Evolutionary conservation across 1,140 invertebrate genomes (phyloP).

Genomic region (Pristionchus pacificus): DNA sequence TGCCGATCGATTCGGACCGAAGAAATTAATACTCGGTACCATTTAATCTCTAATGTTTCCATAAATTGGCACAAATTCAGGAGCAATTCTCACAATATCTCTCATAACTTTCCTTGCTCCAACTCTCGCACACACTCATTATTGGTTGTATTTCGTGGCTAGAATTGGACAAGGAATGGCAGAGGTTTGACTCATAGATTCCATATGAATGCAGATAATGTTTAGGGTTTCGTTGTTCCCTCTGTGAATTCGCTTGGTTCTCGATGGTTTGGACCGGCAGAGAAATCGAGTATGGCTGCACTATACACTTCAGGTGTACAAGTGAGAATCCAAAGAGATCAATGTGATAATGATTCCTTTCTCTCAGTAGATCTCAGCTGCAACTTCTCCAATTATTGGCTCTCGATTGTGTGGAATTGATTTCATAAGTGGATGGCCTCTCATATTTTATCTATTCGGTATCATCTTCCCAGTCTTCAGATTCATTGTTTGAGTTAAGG

Average conservation of each 20-base stretch:
- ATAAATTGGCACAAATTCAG: not conserved
- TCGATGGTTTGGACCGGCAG: conserved; percentile 23
- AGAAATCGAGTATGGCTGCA: conserved; percentile 25
- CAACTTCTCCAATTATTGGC: not conserved
- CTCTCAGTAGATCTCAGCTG: not conserved
- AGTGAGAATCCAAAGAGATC: conserved; percentile 1
- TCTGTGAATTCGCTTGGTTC: conserved; percentile 12
- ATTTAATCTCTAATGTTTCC: not conserved
- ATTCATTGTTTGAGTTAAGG: conserved; percentile 31
- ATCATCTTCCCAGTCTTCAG: conserved; percentile 21
- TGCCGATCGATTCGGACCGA: conserved; percentile 30
- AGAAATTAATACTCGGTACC: conserved; percentile 18
- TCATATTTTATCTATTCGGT: too few species aligned
- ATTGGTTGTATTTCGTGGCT: conserved; percentile 23
- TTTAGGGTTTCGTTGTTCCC: conserved; percentile 27
- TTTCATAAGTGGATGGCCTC: conserved; percentile 1
- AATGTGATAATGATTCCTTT: not conserved
- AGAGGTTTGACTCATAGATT: conserved; percentile 1
- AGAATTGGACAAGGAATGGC: conserved; percentile 29
- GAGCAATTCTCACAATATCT: conserved; percentile 12
- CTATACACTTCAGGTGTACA: conserved; percentile 33
- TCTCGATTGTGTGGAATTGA: not conserved
- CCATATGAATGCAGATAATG: not conserved
- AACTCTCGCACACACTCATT: conserved; percentile 18
- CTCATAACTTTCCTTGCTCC: conserved; percentile 27